Evolutionary conservation across 2,888 invertebrate genomes (phyloP), one percentile per base, ranked within the genome.

Genomic region (Adelognathus sp.): DNA sequence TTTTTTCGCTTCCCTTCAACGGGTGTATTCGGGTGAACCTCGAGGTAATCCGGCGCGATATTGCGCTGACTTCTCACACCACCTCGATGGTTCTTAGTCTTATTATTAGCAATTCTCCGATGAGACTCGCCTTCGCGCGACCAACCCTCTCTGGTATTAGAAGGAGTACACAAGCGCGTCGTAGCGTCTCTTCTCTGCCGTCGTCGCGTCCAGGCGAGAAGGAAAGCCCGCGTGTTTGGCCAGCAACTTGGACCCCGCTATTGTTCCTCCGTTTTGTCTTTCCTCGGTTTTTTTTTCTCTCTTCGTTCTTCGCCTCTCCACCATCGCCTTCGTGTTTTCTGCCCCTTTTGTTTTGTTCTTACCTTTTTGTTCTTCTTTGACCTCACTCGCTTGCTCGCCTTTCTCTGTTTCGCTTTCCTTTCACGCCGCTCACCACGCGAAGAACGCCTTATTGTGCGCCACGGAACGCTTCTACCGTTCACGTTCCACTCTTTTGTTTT

Each of bases 361-460:
- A 54, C 36, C n/a, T 66, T 52, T 56, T 58, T 63, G 76, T 60
- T 66, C 70, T 70, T 63, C 66, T 64, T 74, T 29, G 58, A 64
- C 64, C 64, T 24, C 63, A 7, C 31, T 52, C 44, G 66, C 33
- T 77, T 63, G 36, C 70, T 21, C 73, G 16, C 46, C 50, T 75
- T 44, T 69, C 64, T 60, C 67, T 64, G 60, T 79, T 66, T 60
- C 60, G 70, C 70, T 67, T 71, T 70, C 69, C 87, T 83, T 86
- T 84, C 74, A 76, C 76, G 46, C 64, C 44, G 66, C 67, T 79
- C n/a, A n/a, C 54, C 63, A 63, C 41, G 71, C 52, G 70, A 76
- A 81, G 73, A 84, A 86, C n/a, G n/a, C 86, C 87, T 89, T 87
- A 89, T 89, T 88, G 89, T 88, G 89, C 88, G 86, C 86, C 86